Evolutionary conservation across 2,888 invertebrate species (phyloP).

Genomic region (Strigamia maritima): DNA sequence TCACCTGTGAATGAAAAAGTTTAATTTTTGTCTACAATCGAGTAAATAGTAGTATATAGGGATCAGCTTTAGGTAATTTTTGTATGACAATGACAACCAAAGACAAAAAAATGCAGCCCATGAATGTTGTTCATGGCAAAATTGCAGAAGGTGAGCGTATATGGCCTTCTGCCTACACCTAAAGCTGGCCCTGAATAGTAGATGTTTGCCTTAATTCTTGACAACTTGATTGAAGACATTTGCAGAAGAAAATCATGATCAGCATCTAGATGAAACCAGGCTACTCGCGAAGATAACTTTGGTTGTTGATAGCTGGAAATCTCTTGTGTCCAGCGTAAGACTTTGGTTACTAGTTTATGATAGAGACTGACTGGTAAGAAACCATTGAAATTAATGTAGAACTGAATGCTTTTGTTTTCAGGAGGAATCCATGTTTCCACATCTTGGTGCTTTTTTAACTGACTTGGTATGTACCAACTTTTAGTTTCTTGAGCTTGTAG

Average conservation of each 20-base stretch:
- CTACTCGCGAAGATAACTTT: slow-evolving; percentile 9
- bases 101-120: no score
- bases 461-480: slow-evolving; percentile 20
- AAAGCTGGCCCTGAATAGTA: neutral
- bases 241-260: slow-evolving; percentile 44
- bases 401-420: slow-evolving; percentile 6
- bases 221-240: slow-evolving; percentile 38
- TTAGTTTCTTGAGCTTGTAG: neutral
- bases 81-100: no score
- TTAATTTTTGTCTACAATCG: neutral
- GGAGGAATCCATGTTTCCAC: neutral
- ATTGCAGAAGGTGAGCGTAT: no score
- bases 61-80: no score
- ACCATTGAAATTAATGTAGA: slow-evolving; percentile 38
- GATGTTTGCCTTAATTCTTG: slow-evolving; percentile 42
- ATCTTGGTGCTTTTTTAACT: neutral
- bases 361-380: slow-evolving; percentile 35
- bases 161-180: no score
- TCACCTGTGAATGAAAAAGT: neutral
- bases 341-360: neutral
- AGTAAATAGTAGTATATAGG: no score
- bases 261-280: slow-evolving; percentile 44
- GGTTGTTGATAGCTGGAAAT: neutral
- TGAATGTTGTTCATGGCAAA: no score
- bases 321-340: neutral